Evolutionary conservation across 1,140 invertebrate species (phyloP), one percentile per base, ranked within the genome.

Genomic region (Coelopa frigida): DNA sequence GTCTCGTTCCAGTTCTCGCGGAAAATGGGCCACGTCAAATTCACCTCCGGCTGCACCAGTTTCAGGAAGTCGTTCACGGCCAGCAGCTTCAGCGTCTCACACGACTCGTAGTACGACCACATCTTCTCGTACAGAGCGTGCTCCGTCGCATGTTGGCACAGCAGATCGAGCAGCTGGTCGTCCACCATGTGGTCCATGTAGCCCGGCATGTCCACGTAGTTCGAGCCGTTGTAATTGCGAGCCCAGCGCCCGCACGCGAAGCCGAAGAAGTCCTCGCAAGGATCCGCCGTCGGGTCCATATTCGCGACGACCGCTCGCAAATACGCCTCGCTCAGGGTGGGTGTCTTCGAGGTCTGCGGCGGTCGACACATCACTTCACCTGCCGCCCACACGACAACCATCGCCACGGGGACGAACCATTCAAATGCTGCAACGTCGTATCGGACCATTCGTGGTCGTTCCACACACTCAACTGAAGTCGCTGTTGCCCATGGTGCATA

Each of bases 181-280:
- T 57, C 57, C 17, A 46, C 52, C 24, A 50, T 48, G 24, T 58
- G 46, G 24, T 58, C 57, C 56, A 60, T 52, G 26, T 58, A 58
- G 6, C 56, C 58, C 0, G 56, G 56, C 55, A 58, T 58, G 40
- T 57, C 58, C 21, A 57, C 17, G 36, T 57, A 55, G 27, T 11
- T 42, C 0, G 40, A 39, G 1, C 44, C 33, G 6, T 41, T 26
- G 22, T 58, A 55, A 22, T 58, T 49, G n/a, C 10, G 35, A 15
- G 43, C 39, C 56, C 56, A 60, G 33, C 58, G 55, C 12, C 58
- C 58, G 12, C 58, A 60, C 8, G 58, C 56, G 44, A 44, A 60
- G 21, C 44, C 48, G 42, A 58, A 58, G 50, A 60, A 60, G 43
- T 60, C 51, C 7, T 57, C 56, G 37, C 58, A 60, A 3, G 55